Conservation (phyloP, 1,140 invertebrate species). For the Campoletis sonorensis region DNA sequence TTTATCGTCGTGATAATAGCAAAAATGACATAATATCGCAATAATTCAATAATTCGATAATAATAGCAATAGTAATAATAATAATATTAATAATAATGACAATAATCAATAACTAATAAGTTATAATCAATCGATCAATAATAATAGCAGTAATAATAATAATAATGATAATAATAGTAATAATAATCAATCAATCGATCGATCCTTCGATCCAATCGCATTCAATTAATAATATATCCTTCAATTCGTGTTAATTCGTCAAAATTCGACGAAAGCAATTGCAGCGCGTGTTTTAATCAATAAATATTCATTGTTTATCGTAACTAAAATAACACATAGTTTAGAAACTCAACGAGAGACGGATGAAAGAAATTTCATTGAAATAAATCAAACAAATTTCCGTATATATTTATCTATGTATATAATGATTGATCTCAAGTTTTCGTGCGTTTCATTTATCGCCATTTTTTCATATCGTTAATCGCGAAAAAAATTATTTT, state of each 20-base stretch:
- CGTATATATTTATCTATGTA: background rate
- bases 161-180: too few relatives aligned
- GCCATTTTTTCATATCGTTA: slow-evolving; percentile 40
- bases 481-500: background rate
- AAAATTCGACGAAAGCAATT: slow-evolving; percentile 24
- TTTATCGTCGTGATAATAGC: slow-evolving; percentile 40
- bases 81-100: slow-evolving; percentile 52
- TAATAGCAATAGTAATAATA: slow-evolving; percentile 54
- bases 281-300: too few relatives aligned
- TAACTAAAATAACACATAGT: slow-evolving; percentile 61
- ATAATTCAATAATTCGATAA: slow-evolving; percentile 39
- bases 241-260: slow-evolving; percentile 43
- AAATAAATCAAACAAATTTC: slow-evolving; percentile 12
- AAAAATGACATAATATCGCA: slow-evolving; percentile 44
- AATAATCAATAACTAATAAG: slow-evolving; percentile 55
- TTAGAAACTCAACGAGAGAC: slow-evolving; percentile 72
- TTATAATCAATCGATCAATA: slow-evolving; percentile 39
- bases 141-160: too few relatives aligned
- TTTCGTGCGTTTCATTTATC: slow-evolving; percentile 31
- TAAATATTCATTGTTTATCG: too few relatives aligned
- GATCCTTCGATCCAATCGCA: slow-evolving; percentile 34
- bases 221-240: slow-evolving; percentile 45
- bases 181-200: slow-evolving; percentile 50
- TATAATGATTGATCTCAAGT: slow-evolving; percentile 37
- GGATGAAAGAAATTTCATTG: slow-evolving; percentile 15